phyloP scores from a whole-genome alignment of 2,113 vertebrate genomes.

The Mustela nigripes region DNA sequence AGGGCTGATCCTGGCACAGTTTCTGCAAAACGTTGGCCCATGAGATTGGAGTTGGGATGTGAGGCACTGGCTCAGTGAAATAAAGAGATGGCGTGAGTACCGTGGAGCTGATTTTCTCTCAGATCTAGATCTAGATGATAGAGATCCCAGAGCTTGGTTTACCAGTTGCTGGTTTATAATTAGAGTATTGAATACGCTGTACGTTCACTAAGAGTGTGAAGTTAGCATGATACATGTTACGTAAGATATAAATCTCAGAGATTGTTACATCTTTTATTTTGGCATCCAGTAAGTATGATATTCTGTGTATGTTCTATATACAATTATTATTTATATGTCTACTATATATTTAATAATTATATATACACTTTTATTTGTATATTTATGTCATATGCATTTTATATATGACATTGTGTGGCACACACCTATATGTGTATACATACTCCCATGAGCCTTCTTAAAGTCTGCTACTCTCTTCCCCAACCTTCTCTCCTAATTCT shows the following conservation, averaged over 20 bases:
- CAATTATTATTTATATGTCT: not conserved
- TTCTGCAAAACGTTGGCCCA: not conserved
- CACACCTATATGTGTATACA: not conserved
- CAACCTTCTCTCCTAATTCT: not conserved
- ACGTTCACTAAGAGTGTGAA: slow-evolving; percentile 29
- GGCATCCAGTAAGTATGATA: not conserved
- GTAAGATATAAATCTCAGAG: not conserved
- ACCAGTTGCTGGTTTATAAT: not conserved
- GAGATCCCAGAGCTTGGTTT: not conserved
- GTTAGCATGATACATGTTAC: not conserved
- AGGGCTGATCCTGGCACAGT: not conserved
- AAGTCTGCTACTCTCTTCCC: not conserved
- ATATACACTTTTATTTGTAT: not conserved
- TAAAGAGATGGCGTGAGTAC: not conserved
- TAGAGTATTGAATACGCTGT: not conserved
- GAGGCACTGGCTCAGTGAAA: not conserved
- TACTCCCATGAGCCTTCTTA: not conserved
- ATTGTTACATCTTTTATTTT: not conserved
- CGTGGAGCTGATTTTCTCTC: not conserved
- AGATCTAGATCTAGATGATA: not conserved
- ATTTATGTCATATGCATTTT: not conserved
- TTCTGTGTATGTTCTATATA: not conserved
- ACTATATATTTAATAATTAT: not conserved
- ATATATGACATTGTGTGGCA: not conserved
- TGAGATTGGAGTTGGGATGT: not conserved